Base-by-base conservation (phyloP, 1,140 invertebrate genomes). In the Atta texana region DNA sequence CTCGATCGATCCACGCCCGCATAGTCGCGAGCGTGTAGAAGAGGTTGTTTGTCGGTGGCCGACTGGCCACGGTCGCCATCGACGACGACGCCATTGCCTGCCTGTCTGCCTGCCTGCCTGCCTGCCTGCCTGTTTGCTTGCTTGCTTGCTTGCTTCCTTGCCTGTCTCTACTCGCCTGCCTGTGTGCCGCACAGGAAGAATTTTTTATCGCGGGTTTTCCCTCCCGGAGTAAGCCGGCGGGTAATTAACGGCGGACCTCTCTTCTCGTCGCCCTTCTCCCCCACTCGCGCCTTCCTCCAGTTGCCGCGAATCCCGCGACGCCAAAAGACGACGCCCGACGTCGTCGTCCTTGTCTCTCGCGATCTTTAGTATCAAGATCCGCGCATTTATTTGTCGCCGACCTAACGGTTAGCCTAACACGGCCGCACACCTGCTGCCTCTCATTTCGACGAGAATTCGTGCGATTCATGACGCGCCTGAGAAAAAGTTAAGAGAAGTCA, bases 1-100 rank as follows among this genome's bases (percentile, higher is more conserved):
- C 86, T 87, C 91, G 89, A 92, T 91, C 92, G 92, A 92, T 92
- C 90, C 87, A 88, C 88, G 87, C 91, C 85, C 87, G 87, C 87
- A 90, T 90, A 89, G 89, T 90, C 89, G 88, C 85, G 85, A 90
- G 61, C 87, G 87, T 81, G 53, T 81, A 86, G 87, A 86, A 86
- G 75, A 63, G 87, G 75, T 86, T 89, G 88, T 89, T 89, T 89
- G 88, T 86, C 87, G 87, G 49, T 57, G 85, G 88, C 78, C 49
- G 66, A 76, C 85, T 34, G 85, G 87, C 84, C 89, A 87, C 53
- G 87, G 82, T 68, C n/a, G 61, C 84, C 55, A 75, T 7, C 74
- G 66, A 31, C 51, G 49, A 34, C 76, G 68, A 71, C 66, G 77
- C 59, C 76, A 66, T 44, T 87, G 64, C 34, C n/a, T 24, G 53